A percentile compares a stretch with the other conserved stretches of the same genome.
Conservation (phyloP, 2,797 vertebrate genomes). For the Pangasius krempfi region DNA sequence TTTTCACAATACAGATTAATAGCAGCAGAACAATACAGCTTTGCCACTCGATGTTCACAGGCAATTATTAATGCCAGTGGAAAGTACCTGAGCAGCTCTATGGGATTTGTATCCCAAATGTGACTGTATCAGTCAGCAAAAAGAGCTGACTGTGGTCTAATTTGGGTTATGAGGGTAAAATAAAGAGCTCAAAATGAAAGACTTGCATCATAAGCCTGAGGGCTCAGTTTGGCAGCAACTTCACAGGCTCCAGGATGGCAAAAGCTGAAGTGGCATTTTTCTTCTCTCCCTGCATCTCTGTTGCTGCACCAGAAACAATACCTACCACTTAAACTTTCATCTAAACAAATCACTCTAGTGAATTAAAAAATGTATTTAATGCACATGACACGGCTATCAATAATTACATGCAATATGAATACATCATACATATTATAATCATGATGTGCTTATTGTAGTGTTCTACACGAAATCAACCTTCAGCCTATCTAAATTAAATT, state of each 20-base stretch:
- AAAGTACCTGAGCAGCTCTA: slow-evolving; percentile 50
- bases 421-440: neutral
- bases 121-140: slow-evolving; percentile 59
- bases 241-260: slow-evolving; percentile 59
- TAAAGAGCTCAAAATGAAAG: slow-evolving; percentile 61
- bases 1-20: slow-evolving; percentile 32
- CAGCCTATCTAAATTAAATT: neutral
- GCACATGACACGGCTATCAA: neutral
- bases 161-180: slow-evolving; percentile 61
- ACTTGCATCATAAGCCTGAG: slow-evolving; percentile 62
- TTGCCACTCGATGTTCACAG: neutral
- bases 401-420: neutral
- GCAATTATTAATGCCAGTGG: slow-evolving; percentile 22
- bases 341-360: neutral
- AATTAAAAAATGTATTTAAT: neutral
- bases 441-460: neutral
- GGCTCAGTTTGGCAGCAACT: slow-evolving; percentile 61
- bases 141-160: slow-evolving; percentile 65
- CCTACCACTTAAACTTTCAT: slow-evolving; percentile 10
- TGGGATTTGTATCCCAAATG: slow-evolving; percentile 28
- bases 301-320: slow-evolving; percentile 29
- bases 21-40: slow-evolving; percentile 19
- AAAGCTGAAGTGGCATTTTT: slow-evolving; percentile 45
- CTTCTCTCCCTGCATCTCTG: slow-evolving; percentile 33
- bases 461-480: neutral